These are phyloP conservation scores for Eueremaeus valkanovi DNA, from an alignment of 2,888 invertebrate species.

Conservation along the genomic window DNA sequence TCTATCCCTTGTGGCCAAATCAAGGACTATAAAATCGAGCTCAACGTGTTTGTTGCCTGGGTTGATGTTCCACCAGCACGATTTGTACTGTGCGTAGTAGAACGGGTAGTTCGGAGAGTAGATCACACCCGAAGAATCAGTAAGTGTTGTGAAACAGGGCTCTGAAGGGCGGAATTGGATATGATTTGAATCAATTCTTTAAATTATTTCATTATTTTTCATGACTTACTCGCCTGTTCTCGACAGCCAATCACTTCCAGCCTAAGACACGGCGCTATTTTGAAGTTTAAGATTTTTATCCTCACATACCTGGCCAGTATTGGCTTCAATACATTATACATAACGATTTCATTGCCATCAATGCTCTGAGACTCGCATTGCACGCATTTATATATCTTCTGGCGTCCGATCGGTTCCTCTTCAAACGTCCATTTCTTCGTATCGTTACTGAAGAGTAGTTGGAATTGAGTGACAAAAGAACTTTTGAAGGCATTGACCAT, in stretches of 20 bases:
- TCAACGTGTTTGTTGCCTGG: slow-evolving; percentile 48
- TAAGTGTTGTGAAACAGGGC: slow-evolving; percentile 15
- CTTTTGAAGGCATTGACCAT: slow-evolving; percentile 46
- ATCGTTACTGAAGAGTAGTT: slow-evolving; percentile 48
- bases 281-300: slow-evolving; percentile 46
- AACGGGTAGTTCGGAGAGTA: slow-evolving; percentile 45
- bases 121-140: slow-evolving; percentile 36
- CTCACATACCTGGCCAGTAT: slow-evolving; percentile 47
- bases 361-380: slow-evolving; percentile 47
- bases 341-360: slow-evolving; percentile 47
- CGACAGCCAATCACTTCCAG: slow-evolving; percentile 49
- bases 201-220: not conserved
- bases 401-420: slow-evolving; percentile 48
- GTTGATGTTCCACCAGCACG: slow-evolving; percentile 48
- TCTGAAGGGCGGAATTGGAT: not conserved
- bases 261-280: slow-evolving; percentile 47
- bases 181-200: not conserved
- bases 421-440: slow-evolving; percentile 47
- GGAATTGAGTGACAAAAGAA: slow-evolving; percentile 46
- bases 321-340: slow-evolving; percentile 48
- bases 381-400: slow-evolving; percentile 48
- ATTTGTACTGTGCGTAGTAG: slow-evolving; percentile 49
- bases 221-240: slow-evolving; percentile 45
- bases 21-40: slow-evolving; percentile 48
- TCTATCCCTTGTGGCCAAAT: slow-evolving; percentile 47